Percentiles rank a stretch among this genome's conserved stretches.
These are phyloP conservation scores for Thaumetopoea pityocampa DNA, from an alignment of 1,140 invertebrate species.

Conservation along the genomic window DNA sequence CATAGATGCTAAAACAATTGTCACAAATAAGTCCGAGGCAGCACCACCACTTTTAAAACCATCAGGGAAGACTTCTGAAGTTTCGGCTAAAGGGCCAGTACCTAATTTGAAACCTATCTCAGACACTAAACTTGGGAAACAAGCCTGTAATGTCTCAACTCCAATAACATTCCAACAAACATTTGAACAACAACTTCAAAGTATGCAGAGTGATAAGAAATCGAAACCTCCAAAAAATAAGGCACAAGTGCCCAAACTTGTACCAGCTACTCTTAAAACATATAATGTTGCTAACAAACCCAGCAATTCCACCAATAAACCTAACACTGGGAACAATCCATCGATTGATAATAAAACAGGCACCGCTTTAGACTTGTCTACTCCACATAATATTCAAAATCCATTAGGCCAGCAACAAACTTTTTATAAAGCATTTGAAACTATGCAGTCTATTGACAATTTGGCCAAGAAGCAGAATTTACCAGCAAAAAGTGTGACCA, in stretches of 20 bases:
- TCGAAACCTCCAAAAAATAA: conserved; percentile 65
- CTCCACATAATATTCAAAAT: conserved; percentile 64
- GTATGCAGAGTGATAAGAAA: conserved; percentile 65
- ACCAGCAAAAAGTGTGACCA: conserved; percentile 49
- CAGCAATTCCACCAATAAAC: conserved; percentile 33
- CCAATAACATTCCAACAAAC: conserved; percentile 74
- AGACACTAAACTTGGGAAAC: conserved; percentile 66
- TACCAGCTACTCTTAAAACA: conserved; percentile 59
- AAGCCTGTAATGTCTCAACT: conserved; percentile 46
- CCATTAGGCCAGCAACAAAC: conserved; percentile 65
- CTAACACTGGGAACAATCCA: conserved; percentile 21
- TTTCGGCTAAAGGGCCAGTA: conserved; percentile 66
- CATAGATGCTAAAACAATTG: conserved; percentile 35
- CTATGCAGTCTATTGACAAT: conserved; percentile 73
- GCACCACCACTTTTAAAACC: conserved; percentile 30
- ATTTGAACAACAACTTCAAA: conserved; percentile 68
- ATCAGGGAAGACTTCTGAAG: conserved; percentile 44
- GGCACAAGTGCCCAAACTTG: conserved; percentile 65
- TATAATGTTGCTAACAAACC: conserved; percentile 53
- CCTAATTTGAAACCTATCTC: conserved; percentile 74
- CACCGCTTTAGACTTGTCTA: conserved; percentile 67
- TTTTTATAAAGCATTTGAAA: conserved; percentile 62
- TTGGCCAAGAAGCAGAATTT: conserved; percentile 70
- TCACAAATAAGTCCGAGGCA: conserved; percentile 37
- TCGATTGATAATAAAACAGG: conserved; percentile 49